Evolutionary conservation across 2,797 vertebrate genomes (phyloP).

Genomic region (Cichlasoma orientale): DNA sequence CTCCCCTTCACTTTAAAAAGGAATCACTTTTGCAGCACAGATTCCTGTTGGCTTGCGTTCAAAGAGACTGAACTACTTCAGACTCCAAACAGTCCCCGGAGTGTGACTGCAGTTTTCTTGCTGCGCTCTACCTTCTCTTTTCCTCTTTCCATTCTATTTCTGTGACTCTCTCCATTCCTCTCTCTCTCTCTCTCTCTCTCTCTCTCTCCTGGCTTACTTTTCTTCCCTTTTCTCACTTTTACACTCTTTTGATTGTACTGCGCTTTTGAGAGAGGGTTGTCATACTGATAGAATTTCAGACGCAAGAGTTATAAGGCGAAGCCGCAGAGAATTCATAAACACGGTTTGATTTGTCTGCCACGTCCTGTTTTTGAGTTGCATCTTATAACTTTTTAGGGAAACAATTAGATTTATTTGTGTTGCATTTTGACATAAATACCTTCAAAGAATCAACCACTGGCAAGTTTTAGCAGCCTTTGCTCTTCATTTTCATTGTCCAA

Average conservation of each 20-base stretch:
- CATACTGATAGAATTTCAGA: constrained; percentile 47
- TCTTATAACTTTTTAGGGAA: constrained; percentile 20
- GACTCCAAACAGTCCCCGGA: constrained; percentile 64
- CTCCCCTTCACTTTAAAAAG: constrained; percentile 44
- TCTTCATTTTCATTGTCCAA: too few species aligned
- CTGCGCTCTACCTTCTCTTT: constrained; percentile 29
- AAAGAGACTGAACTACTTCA: constrained; percentile 58
- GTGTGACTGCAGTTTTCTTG: constrained; percentile 52
- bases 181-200: neutral
- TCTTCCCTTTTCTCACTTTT: neutral
- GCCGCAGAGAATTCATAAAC: constrained; percentile 13
- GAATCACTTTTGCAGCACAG: constrained; percentile 43
- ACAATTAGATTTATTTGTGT: neutral
- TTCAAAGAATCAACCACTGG: neutral
- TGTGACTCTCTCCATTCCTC: constrained; percentile 2
- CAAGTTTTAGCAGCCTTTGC: neutral
- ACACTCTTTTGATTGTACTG: constrained; percentile 27
- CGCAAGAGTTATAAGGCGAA: constrained; percentile 13
- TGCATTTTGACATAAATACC: neutral
- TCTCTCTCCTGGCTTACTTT: neutral
- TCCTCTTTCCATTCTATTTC: constrained; percentile 26
- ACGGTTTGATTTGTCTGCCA: constrained; percentile 15
- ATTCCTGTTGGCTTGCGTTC: constrained; percentile 59
- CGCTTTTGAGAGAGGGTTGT: constrained; percentile 30
- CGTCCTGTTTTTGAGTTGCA: neutral